Base-by-base conservation (phyloP, 2,888 invertebrate genomes). In the Stenotaenia linearis region DNA sequence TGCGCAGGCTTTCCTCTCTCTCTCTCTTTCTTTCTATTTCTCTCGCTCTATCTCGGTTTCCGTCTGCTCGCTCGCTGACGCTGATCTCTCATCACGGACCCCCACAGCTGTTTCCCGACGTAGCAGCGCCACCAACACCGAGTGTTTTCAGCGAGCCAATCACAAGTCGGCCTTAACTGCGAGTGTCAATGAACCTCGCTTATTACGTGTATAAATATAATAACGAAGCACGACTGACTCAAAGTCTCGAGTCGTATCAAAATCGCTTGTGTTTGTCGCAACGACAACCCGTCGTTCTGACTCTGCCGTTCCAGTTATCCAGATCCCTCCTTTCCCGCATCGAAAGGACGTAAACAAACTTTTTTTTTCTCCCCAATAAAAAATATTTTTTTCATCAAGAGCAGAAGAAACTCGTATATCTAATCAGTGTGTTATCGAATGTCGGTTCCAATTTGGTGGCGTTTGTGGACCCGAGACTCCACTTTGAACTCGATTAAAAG, bases 41-140 rank as follows among this genome's bases (percentile, higher is more conserved):
- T 75, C 32, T 75, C 75, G 32, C 75, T 75, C 75, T 75, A 32
- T 75, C 75, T 28, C 75, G 30, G 37, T 75, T 37, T 75, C 75
- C 75, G 75, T 1, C 35, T 75, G 69, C 28, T 69, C 69, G 69
- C 69, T 69, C 23, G 69, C 69, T 69, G 69, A 69, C 23, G 69
- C 69, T 69, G 69, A 69, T 69, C 69, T 69, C 28, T 69, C 69
- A 69, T 69, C 69, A 69, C 69, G 69, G 69, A 69, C 69, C 69
- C 69, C 69, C 69, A 69, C 69, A 69, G 69, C 69, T 28, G 69
- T 69, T 69, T 69, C 69, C 69, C 69, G 69, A 69, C 69, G 25
- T 69, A 25, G 28, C 69, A 69, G 69, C 69, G 69, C 69, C 69
- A 69, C 69, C 69, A 69, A 69, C 69, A 12, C 69, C 25, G 69